A percentile compares a stretch with the other conserved stretches of the same genome.
Evolutionary conservation across 2,797 vertebrate genomes (phyloP).

Genomic region (Chelonia mydas): DNA sequence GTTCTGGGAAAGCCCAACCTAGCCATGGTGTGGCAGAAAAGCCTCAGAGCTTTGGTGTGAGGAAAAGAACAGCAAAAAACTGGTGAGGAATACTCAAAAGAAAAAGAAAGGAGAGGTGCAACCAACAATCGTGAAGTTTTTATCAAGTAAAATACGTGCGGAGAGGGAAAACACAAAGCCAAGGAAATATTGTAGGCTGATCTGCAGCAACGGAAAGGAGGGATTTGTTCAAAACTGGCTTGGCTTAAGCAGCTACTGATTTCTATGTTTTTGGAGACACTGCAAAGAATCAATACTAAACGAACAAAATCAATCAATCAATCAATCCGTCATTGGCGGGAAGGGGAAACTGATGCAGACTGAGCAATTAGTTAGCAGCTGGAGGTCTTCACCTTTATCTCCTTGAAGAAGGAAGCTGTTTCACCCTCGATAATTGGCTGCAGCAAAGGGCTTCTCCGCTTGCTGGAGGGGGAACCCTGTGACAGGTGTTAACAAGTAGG

Average conservation of each 20-base stretch:
- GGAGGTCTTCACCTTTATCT: constrained; percentile 94
- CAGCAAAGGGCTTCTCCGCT: constrained; percentile 97
- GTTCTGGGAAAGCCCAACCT: constrained; percentile 55
- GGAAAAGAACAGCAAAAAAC: constrained; percentile 29
- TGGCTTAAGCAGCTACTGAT: constrained; percentile 69
- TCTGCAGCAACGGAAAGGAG: constrained; percentile 8
- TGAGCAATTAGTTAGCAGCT: constrained; percentile 80
- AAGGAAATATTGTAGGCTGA: constrained; percentile 38
- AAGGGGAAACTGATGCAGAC: constrained; percentile 62
- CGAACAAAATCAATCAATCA: constrained; percentile 34
- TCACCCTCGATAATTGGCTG: constrained; percentile 99
- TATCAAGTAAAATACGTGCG: constrained; percentile 37
- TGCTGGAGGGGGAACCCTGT: constrained; percentile 99
- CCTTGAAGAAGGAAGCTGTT: constrained; percentile 99
- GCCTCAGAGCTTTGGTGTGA: constrained; percentile 48
- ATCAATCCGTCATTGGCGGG: constrained; percentile 36
- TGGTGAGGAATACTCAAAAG: constrained; percentile 50
- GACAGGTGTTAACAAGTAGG: constrained; percentile 87
- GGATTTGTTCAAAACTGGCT: constrained; percentile 24
- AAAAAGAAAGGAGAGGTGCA: constrained; percentile 28
- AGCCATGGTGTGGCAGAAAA: constrained; percentile 28
- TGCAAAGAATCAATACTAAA: constrained; percentile 64
- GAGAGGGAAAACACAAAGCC: constrained; percentile 39
- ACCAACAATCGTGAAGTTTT: neutral
- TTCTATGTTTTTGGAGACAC: constrained; percentile 59